phyloP scores from a whole-genome alignment of 2,113 vertebrate genomes.

The Mobula birostris region DNA sequence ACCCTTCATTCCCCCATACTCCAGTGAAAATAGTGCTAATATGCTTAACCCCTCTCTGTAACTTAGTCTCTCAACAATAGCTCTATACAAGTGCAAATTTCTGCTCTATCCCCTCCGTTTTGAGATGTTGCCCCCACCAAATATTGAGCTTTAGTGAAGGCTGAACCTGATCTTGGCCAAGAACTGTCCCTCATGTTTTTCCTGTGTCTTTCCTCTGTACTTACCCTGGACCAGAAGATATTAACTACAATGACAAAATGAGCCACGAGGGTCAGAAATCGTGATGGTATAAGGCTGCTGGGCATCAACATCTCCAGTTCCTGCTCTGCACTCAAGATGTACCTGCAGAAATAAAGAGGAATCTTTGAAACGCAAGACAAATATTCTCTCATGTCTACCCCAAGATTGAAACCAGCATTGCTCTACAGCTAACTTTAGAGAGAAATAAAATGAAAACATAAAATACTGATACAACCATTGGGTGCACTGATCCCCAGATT shows the following conservation, averaged over 20 bases:
- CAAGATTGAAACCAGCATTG: background rate
- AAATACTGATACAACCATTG: too few relatives aligned
- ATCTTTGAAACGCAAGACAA: background rate
- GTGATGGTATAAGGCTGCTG: conserved; percentile 66
- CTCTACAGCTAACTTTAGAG: background rate
- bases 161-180: background rate
- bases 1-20: too few relatives aligned
- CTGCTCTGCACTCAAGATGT: background rate
- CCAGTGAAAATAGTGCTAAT: too few relatives aligned
- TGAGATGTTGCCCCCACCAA: background rate
- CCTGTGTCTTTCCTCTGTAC: conserved; percentile 28
- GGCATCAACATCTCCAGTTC: conserved; percentile 58
- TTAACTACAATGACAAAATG: conserved; percentile 81
- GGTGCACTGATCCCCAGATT: too few relatives aligned
- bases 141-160: background rate
- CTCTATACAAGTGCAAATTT: background rate
- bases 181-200: too few relatives aligned
- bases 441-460: too few relatives aligned
- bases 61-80: background rate
- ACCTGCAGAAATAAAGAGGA: background rate
- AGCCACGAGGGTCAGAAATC: conserved; percentile 73
- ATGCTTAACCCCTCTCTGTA: too few relatives aligned
- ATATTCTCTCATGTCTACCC: background rate
- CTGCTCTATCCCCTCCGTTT: background rate
- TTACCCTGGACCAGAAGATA: conserved; percentile 83